Evolutionary conservation across 2,888 invertebrate genomes (phyloP), one percentile per base, ranked within the genome.

Genomic region (Sinodicranocentrus sp.): DNA sequence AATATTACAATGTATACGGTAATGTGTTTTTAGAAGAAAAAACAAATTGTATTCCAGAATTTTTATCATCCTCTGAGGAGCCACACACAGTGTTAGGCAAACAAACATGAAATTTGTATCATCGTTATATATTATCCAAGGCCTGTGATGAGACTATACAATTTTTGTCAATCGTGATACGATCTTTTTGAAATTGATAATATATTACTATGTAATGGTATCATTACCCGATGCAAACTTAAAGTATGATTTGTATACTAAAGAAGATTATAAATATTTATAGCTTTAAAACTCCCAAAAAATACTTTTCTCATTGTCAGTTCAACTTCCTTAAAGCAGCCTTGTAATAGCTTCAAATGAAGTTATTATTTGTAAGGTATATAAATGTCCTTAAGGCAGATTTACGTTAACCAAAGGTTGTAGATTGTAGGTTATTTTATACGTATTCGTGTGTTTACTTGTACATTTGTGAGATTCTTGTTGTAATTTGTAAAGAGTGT

Each of bases 61-160:
- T 65, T 33, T 10, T 28, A 3, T 61, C 5, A 10, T 25, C 19
- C 5, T n/a, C 5, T 63, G 26, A n/a, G 63, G 8, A n/a, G 8
- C 6, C 17, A 28, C 2, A n/a, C 5, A n/a, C 26, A n/a, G n/a
- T n/a, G n/a, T n/a, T n/a, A n/a, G n/a, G n/a, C n/a, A n/a, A n/a
- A n/a, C n/a, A n/a, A n/a, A n/a, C n/a, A n/a, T n/a, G n/a, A n/a
- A n/a, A n/a, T n/a, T n/a, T n/a, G n/a, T n/a, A n/a, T n/a, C n/a
- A n/a, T n/a, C n/a, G n/a, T n/a, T n/a, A n/a, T n/a, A n/a, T n/a
- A n/a, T n/a, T n/a, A n/a, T n/a, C n/a, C n/a, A 25, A 61, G 44
- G 61, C 61, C 73, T 73, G 73, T 73, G 73, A 73, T 73, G 59
- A 43, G 72, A 59, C 72, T 59, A 48, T 44, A 21, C 26, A 52